Conservation (phyloP, 1,140 invertebrate species). For the Palaemon carinicauda region DNA sequence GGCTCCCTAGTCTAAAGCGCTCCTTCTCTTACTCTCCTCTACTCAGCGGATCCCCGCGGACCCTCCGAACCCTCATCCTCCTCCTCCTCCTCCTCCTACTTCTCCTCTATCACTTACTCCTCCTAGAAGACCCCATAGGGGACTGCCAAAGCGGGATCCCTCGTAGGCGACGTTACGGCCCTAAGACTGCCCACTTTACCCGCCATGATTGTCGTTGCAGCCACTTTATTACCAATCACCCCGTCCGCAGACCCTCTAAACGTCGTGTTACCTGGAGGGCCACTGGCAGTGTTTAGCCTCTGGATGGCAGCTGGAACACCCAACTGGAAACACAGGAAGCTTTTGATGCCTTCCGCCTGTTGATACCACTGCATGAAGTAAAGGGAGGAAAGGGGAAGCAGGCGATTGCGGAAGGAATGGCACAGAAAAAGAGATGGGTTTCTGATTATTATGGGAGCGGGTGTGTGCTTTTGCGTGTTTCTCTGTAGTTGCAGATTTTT, state of each 20-base stretch:
- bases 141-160: conserved; percentile 39
- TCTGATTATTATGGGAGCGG: background rate
- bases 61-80: no score
- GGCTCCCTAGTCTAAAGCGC: no score
- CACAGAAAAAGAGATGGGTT: background rate
- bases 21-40: no score
- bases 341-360: conserved; percentile 5
- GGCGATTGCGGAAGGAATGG: background rate
- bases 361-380: background rate
- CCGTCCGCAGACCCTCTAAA: conserved; percentile 52
- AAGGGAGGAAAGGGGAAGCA: background rate
- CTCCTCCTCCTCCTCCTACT: background rate
- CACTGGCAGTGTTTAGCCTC: conserved; percentile 6
- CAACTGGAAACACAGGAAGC: background rate
- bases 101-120: background rate
- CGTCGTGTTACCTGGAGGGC: conserved; percentile 46
- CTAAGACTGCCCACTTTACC: conserved; percentile 49
- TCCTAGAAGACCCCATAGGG: no score
- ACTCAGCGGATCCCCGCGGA: no score
- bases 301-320: background rate
- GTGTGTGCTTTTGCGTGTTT: no score
- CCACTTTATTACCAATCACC: conserved; percentile 54
- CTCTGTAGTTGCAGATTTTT: no score
- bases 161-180: conserved; percentile 50
- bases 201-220: conserved; percentile 52